Conservation (phyloP, 2,888 invertebrate species). For the Rhodophaea formosa region DNA sequence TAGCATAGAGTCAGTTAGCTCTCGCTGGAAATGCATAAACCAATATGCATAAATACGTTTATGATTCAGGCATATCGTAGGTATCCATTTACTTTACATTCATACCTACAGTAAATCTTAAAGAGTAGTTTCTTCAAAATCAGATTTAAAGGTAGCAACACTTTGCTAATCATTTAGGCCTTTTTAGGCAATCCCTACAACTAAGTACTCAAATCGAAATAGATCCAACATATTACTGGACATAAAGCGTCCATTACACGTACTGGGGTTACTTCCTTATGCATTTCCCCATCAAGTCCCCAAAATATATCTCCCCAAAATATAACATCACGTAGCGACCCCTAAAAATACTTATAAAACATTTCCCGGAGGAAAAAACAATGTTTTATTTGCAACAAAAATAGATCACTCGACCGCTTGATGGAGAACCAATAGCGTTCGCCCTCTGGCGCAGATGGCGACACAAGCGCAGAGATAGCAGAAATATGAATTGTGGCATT, state of each 20-base stretch:
- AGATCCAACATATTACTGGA: not conserved
- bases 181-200: no score
- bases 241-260: conserved; percentile 19
- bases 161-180: no score
- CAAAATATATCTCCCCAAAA: conserved; percentile 46
- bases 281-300: conserved; percentile 47
- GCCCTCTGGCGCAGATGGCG: conserved; percentile 78
- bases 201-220: not conserved
- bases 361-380: conserved; percentile 73
- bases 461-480: conserved; percentile 76
- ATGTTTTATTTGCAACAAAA: conserved; percentile 78
- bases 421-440: conserved; percentile 77
- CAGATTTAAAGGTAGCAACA: no score
- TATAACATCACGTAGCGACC: conserved; percentile 68
- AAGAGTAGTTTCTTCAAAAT: no score
- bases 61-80: no score
- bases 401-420: conserved; percentile 77
- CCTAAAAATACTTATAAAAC: conserved; percentile 74
- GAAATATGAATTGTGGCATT: conserved; percentile 79
- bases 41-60: no score
- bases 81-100: no score
- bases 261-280: conserved; percentile 53
- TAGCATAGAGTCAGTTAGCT: no score
- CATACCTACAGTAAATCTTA: no score
- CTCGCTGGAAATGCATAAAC: no score